These are phyloP conservation scores for Smittia aterrima DNA, from an alignment of 2,888 invertebrate genomes.

Conservation along the genomic window DNA sequence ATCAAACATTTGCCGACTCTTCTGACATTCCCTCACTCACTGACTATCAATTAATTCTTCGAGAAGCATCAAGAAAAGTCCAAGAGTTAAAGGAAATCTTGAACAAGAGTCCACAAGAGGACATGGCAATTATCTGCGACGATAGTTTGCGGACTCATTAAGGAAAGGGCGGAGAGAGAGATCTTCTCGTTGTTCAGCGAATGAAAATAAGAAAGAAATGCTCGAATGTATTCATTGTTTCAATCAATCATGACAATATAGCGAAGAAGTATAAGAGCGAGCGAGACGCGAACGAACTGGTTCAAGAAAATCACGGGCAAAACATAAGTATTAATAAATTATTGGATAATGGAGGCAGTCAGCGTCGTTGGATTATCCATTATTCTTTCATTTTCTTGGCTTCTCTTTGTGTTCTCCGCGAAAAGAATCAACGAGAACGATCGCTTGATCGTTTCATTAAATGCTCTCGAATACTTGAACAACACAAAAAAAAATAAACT, in stretches of 20 bases:
- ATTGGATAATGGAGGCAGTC: constrained; percentile 28
- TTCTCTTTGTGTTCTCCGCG: constrained; percentile 5
- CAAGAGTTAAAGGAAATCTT: no score
- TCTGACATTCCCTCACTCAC: not conserved
- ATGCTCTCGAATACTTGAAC: not conserved
- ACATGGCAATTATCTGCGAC: not conserved
- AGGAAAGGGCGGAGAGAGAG: constrained; percentile 18
- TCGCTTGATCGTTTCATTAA: constrained; percentile 20
- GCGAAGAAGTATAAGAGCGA: not conserved
- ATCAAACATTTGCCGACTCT: constrained; percentile 19
- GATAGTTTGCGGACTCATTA: constrained; percentile 7
- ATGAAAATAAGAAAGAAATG: not conserved
- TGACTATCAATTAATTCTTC: not conserved
- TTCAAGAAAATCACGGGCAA: constrained; percentile 15
- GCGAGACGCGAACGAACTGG: constrained; percentile 1
- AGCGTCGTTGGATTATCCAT: constrained; percentile 11
- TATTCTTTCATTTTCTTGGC: constrained; percentile 11
- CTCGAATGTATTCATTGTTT: not conserved
- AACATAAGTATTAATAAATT: constrained; percentile 33
- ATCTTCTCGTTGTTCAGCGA: not conserved
- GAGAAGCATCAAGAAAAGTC: not conserved
- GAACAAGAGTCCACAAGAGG: not conserved
- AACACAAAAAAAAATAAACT: not conserved
- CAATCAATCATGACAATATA: constrained; percentile 8
- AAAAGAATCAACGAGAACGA: not conserved